phyloP scores from a whole-genome alignment of 2,888 invertebrate genomes.

The Augochlorella aurata region DNA sequence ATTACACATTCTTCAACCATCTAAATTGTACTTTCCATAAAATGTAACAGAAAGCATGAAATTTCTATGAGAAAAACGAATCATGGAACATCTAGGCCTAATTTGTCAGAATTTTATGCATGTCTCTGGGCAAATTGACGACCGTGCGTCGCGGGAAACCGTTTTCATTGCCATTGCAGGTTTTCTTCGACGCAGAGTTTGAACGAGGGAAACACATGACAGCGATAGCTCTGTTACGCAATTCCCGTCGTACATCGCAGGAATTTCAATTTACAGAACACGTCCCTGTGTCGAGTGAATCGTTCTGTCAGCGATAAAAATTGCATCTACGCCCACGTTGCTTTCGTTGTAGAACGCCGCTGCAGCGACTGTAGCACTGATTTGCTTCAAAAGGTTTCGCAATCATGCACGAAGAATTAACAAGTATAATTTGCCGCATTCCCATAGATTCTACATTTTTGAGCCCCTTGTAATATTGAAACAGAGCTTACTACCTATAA shows the following conservation, averaged over 20 bases:
- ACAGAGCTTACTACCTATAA: too few species aligned
- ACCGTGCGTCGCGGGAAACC: constrained; percentile 47
- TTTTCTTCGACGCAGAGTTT: constrained; percentile 18
- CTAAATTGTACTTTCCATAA: too few species aligned
- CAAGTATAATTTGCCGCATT: neutral
- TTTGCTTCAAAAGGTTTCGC: neutral
- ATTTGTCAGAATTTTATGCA: neutral
- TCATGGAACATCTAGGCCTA: neutral
- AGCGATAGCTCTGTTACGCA: constrained; percentile 66
- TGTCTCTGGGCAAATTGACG: neutral
- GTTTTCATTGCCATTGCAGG: constrained; percentile 31
- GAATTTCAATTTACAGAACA: constrained; percentile 28
- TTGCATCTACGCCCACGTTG: neutral
- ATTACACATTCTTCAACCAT: too few species aligned
- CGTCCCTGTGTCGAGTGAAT: neutral
- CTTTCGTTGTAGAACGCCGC: neutral
- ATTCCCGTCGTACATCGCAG: constrained; percentile 27
- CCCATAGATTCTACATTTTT: neutral
- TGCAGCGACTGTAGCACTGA: neutral
- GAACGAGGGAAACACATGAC: constrained; percentile 52
- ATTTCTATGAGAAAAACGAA: too few species aligned
- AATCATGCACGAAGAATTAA: neutral
- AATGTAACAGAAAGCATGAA: too few species aligned
- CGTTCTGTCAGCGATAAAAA: neutral
- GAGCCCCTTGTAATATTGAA: too few species aligned